Percentiles rank a stretch among this genome's conserved stretches.
Evolutionary conservation across 2,888 invertebrate genomes (phyloP).

Genomic region (Stenichneumon culpator): DNA sequence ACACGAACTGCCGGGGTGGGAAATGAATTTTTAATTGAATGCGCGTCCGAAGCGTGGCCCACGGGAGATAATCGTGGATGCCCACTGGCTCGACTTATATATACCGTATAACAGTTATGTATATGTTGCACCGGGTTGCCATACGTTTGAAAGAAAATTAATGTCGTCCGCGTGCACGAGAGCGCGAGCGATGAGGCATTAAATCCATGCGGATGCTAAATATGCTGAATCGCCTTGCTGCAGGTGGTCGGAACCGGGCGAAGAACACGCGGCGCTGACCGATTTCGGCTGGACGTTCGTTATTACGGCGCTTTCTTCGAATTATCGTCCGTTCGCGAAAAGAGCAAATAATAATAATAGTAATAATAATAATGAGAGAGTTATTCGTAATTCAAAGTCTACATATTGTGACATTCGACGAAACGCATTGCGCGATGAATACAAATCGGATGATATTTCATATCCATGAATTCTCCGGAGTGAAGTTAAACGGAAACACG

Average conservation of each 20-base stretch:
- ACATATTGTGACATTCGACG: not conserved
- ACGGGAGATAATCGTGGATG: slow-evolving; percentile 44
- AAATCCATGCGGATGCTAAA: slow-evolving; percentile 78
- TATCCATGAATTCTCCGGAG: not conserved
- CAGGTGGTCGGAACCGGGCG: slow-evolving; percentile 75
- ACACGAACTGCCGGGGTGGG: slow-evolving; percentile 41
- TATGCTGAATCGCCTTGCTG: slow-evolving; percentile 78
- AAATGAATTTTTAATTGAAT: slow-evolving; percentile 70
- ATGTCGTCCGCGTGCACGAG: slow-evolving; percentile 71
- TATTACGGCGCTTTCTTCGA: not conserved
- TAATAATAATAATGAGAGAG: not conserved
- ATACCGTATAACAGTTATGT: slow-evolving; percentile 51
- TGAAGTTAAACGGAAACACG: not conserved
- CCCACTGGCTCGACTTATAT: slow-evolving; percentile 41
- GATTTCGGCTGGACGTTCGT: slow-evolving; percentile 73
- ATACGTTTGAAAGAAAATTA: slow-evolving; percentile 73
- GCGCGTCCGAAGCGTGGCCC: slow-evolving; percentile 44
- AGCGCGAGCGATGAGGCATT: slow-evolving; percentile 71
- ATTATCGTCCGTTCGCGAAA: not conserved
- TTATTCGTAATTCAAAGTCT: not conserved
- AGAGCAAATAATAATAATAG: not conserved
- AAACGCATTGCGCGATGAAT: not conserved
- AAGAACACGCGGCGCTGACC: slow-evolving; percentile 68
- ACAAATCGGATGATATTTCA: not conserved
- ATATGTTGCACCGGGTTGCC: slow-evolving; percentile 28